Evolutionary conservation across 23 tunicate genomes (phyloP).

Genomic region (Styela clava): DNA sequence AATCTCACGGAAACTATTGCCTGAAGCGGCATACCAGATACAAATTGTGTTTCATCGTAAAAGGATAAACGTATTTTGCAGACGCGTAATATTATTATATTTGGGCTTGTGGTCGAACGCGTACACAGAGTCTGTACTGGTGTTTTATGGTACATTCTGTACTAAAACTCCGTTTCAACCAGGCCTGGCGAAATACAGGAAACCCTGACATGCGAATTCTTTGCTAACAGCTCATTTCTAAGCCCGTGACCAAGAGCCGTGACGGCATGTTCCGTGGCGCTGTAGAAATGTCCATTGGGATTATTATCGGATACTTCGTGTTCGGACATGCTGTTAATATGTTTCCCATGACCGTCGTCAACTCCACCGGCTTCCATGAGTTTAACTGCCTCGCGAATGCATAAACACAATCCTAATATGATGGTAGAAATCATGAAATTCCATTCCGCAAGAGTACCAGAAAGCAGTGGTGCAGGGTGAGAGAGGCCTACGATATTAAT

Average conservation of each 20-base stretch:
- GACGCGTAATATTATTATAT: too few species aligned
- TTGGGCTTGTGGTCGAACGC: neutral
- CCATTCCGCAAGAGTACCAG: slow-evolving; percentile 30
- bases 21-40: too few species aligned
- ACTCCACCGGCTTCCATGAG: slow-evolving; percentile 41
- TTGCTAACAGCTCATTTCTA: slow-evolving; percentile 30
- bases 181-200: slow-evolving; percentile 50
- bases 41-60: too few species aligned
- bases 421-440: slow-evolving; percentile 41
- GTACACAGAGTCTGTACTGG: slow-evolving; percentile 26
- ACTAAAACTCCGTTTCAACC: slow-evolving; percentile 50
- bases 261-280: slow-evolving; percentile 54
- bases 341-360: slow-evolving; percentile 63
- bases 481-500: neutral
- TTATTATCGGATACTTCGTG: slow-evolving; percentile 21
- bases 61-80: too few species aligned
- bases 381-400: slow-evolving; percentile 41
- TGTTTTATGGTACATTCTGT: slow-evolving; percentile 24
- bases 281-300: slow-evolving; percentile 21
- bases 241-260: slow-evolving; percentile 48
- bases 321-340: slow-evolving; percentile 81
- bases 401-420: slow-evolving; percentile 47
- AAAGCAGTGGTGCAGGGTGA: neutral
- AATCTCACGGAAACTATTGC: too few species aligned
- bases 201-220: slow-evolving; percentile 31